These are phyloP conservation scores for Campylomormyrus numenius DNA, from an alignment of 2,113 vertebrate species.

Conservation along the genomic window DNA sequence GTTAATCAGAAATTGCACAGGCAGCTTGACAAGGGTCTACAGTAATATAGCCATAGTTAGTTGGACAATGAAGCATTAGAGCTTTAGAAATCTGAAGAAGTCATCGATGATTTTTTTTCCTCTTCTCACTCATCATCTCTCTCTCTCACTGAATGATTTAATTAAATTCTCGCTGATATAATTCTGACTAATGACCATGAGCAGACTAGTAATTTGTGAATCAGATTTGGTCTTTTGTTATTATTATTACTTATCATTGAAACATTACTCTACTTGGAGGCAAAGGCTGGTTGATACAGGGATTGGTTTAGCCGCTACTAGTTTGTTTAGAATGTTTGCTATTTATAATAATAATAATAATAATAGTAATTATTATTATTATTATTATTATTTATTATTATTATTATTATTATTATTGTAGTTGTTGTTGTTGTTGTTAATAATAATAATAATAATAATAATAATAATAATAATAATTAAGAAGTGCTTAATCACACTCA, in stretches of 20 bases:
- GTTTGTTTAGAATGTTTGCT: neutral
- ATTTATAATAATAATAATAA: neutral
- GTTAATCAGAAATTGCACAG: neutral
- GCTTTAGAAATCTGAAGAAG: neutral
- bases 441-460: too few species aligned
- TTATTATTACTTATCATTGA: neutral
- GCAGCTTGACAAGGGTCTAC: neutral
- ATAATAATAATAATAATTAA: too few species aligned
- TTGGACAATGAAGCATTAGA: neutral
- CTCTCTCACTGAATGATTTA: neutral
- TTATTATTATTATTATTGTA: neutral
- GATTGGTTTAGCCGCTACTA: neutral
- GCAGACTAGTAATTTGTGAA: neutral
- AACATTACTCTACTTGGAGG: neutral
- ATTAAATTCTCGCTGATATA: constrained; percentile 1
- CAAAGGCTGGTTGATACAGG: neutral
- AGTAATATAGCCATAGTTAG: neutral
- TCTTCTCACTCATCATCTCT: neutral
- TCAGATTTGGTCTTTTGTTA: constrained; percentile 2
- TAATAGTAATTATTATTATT: neutral
- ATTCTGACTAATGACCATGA: constrained; percentile 10
- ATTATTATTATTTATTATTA: neutral
- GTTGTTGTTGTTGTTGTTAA: neutral
- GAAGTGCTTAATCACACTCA: neutral
- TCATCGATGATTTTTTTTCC: neutral